phyloP scores from a whole-genome alignment of 2,797 vertebrate genomes.

The Paguma larvata region DNA sequence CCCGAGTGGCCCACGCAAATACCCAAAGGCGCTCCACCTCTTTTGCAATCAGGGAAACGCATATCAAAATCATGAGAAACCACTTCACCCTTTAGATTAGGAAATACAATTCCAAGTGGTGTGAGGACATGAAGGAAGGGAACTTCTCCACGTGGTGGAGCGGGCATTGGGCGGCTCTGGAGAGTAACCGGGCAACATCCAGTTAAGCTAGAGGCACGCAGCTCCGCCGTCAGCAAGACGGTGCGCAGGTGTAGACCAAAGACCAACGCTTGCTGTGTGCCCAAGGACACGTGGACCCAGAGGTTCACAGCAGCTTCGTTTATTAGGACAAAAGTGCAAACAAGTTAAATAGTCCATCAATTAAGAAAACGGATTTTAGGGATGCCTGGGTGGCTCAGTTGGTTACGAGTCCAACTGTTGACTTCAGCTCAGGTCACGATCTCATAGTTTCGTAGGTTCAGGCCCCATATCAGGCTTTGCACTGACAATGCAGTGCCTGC shows the following conservation, averaged over 20 bases:
- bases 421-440: no score
- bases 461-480: no score
- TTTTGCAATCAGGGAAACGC: not conserved
- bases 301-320: not conserved
- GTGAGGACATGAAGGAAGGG: not conserved
- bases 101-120: not conserved
- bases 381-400: no score
- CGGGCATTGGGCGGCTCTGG: not conserved
- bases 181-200: accelerated
- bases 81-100: not conserved
- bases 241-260: accelerated
- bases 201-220: not conserved
- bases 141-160: not conserved
- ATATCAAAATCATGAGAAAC: not conserved
- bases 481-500: no score
- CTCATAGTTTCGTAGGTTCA: no score
- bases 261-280: not conserved
- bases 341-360: not conserved
- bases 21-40: not conserved
- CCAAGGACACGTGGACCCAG: not conserved
- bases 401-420: no score
- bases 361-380: not conserved
- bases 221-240: not conserved
- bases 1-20: accelerated
- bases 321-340: not conserved